Evolutionary conservation across 2,113 vertebrate genomes (phyloP).

Genomic region (Ceratotherium simum): DNA sequence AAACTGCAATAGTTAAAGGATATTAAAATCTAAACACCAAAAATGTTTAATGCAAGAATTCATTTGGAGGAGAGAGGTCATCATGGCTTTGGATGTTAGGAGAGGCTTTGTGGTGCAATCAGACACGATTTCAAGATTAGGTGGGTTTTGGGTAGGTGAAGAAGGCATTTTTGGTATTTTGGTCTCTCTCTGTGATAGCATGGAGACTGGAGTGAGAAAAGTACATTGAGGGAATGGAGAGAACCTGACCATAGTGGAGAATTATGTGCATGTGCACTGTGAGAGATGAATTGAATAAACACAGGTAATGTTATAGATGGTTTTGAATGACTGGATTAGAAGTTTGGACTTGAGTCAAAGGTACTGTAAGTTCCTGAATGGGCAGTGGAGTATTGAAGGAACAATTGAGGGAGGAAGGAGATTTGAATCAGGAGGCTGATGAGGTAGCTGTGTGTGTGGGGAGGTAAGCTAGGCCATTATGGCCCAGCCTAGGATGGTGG

Average conservation of each 20-base stretch:
- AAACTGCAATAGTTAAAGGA: neutral
- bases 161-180: neutral
- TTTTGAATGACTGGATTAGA: neutral
- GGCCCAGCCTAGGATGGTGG: neutral
- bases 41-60: neutral
- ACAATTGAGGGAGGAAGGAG: neutral
- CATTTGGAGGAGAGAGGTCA: neutral
- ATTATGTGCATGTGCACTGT: fast-evolving
- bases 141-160: neutral
- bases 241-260: neutral
- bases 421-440: neutral
- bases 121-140: neutral
- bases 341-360: neutral
- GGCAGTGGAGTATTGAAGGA: neutral
- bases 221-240: no score
- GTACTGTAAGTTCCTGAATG: neutral
- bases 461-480: neutral
- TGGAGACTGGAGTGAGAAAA: neutral
- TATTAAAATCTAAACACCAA: neutral
- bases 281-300: neutral
- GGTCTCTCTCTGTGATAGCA: fast-evolving
- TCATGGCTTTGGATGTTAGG: neutral
- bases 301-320: neutral
- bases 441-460: neutral
- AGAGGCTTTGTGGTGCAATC: fast-evolving